Percentiles rank a stretch among this genome's conserved stretches.
Evolutionary conservation across 2,888 invertebrate species (phyloP).

Genomic region (Portevinia maculata): DNA sequence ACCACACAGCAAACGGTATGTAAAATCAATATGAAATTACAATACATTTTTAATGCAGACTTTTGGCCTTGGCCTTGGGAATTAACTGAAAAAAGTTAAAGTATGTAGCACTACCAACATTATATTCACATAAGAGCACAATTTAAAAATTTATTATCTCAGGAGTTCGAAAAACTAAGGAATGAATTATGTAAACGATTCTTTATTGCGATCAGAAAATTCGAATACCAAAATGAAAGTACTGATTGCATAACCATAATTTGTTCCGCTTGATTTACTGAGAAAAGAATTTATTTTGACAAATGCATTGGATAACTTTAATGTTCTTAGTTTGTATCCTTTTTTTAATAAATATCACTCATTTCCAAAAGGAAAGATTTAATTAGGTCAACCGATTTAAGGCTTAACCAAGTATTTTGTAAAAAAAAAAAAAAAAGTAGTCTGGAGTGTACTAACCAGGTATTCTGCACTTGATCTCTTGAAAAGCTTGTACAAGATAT

Average conservation of each 20-base stretch:
- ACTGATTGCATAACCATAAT: slow-evolving; percentile 55
- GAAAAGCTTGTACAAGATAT: no score
- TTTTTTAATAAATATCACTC: slow-evolving; percentile 16
- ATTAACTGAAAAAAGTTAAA: slow-evolving; percentile 29
- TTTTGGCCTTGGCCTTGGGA: slow-evolving; percentile 57
- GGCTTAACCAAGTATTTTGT: not conserved
- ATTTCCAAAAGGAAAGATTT: slow-evolving; percentile 4
- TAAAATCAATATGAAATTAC: slow-evolving; percentile 19
- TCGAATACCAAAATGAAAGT: slow-evolving; percentile 15
- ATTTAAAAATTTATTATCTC: not conserved
- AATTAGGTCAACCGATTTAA: slow-evolving; percentile 43
- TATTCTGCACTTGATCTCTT: not conserved
- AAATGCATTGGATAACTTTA: not conserved
- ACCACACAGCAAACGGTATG: not conserved
- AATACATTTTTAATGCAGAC: slow-evolving; percentile 43
- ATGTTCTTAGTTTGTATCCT: slow-evolving; percentile 5
- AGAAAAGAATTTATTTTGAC: slow-evolving; percentile 9
- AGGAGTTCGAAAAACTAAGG: slow-evolving; percentile 5
- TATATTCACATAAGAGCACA: not conserved
- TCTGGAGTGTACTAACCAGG: slow-evolving; percentile 45
- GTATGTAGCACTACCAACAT: slow-evolving; percentile 2
- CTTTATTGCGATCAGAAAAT: slow-evolving; percentile 50
- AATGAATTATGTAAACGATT: slow-evolving; percentile 43
- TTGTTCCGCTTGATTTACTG: slow-evolving; percentile 10
- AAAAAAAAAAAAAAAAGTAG: no score